A percentile compares a stretch with the other conserved stretches of the same genome.
Evolutionary conservation across 2,797 vertebrate species (phyloP).

Genomic region (Halcyon smyrnensis): DNA sequence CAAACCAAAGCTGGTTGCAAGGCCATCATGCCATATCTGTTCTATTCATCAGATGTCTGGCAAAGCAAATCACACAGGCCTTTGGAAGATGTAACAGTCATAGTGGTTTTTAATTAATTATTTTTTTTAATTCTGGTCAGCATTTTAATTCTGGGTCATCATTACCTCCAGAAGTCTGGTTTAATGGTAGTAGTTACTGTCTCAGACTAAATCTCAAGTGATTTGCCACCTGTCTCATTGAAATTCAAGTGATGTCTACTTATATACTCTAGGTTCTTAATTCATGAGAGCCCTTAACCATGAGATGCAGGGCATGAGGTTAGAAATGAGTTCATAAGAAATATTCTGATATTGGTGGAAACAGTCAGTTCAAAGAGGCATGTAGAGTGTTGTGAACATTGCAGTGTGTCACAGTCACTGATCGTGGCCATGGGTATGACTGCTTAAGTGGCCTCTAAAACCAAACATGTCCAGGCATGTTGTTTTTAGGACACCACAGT

Average conservation of each 20-base stretch:
- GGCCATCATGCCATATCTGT: background rate
- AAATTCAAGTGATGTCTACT: background rate
- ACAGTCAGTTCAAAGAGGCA: accelerated
- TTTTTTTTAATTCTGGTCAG: background rate
- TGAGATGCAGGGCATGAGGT: background rate
- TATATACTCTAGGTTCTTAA: background rate
- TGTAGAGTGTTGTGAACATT: background rate
- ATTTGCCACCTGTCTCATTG: background rate
- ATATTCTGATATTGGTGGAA: background rate
- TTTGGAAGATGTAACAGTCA: background rate
- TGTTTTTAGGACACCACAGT: background rate
- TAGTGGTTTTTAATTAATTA: background rate
- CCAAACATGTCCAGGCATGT: background rate
- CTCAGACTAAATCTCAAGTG: background rate
- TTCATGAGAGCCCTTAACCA: background rate
- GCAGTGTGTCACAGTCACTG: background rate
- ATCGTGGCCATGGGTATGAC: background rate
- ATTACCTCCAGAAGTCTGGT: background rate
- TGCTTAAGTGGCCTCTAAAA: background rate
- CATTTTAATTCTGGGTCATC: background rate
- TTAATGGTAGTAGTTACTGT: background rate
- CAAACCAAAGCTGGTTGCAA: background rate
- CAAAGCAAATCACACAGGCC: background rate
- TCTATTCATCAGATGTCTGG: background rate
- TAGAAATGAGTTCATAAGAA: background rate